Conservation (phyloP, 2,888 invertebrate genomes). For the Ceramica pisi region DNA sequence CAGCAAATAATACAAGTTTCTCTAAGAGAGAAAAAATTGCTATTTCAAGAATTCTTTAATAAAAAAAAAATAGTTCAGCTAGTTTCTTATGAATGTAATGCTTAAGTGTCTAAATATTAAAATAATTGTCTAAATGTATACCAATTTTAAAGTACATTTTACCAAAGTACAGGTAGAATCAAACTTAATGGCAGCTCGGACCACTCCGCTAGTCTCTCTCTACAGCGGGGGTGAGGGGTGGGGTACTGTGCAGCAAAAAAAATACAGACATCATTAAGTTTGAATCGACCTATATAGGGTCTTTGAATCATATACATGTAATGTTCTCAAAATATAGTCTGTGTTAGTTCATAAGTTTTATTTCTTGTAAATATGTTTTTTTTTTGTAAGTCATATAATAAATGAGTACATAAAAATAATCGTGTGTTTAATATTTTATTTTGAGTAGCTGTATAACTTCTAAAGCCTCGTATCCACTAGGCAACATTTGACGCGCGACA, state of each 20-base stretch:
- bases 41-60: too few species aligned
- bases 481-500: too few species aligned
- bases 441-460: background rate
- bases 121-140: background rate
- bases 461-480: too few species aligned
- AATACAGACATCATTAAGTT: background rate
- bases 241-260: too few species aligned
- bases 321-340: constrained; percentile 1
- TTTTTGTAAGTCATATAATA: constrained; percentile 10
- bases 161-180: background rate
- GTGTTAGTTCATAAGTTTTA: constrained; percentile 36
- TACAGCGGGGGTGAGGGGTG: too few species aligned
- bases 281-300: background rate
- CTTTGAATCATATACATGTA: background rate
- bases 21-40: constrained; percentile 3
- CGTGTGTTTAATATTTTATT: constrained; percentile 7
- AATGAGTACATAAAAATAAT: constrained; percentile 13
- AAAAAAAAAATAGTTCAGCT: background rate
- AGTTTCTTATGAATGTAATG: background rate
- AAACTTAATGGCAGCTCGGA: background rate
- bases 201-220: background rate
- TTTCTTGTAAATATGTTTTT: constrained; percentile 30
- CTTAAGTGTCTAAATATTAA: background rate
- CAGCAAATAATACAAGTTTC: background rate
- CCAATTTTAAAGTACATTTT: background rate